Base-by-base conservation (phyloP, 2,113 vertebrate species). In the Microcebus ravelobensis region DNA sequence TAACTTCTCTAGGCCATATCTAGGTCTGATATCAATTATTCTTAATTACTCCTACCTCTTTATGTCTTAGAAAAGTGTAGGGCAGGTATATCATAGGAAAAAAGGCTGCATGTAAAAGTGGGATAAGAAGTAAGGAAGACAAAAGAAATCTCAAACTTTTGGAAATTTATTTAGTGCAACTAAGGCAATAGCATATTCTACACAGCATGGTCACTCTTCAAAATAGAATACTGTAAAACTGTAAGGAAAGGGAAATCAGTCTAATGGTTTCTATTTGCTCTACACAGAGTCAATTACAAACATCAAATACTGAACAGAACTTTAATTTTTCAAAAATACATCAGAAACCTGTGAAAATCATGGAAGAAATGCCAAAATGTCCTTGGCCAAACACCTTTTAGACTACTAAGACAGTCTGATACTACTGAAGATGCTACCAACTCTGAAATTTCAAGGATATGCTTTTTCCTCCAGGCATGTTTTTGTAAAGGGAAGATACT, bases 381-480 rank as follows among this genome's bases (percentile, higher is more conserved):
- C 92, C 45, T 92, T 82, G 90, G 79, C 79, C 83, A 96, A 97
- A 96, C 36, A 85, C 23, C 18, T 87, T 95, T 90, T 39, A 50
- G 68, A 94, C 59, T 81, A 10, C 15, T 85, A 68, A 52, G 83
- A 88, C 23, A 45, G 63, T 27, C 48, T 90, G 71, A 42, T 92
- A 68, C 88, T 95, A 93, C 34, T 95, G 92, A 96, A 87, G 88
- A 93, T 94, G 55, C 45, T 83, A 88, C 61, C n/a, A 86, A 23
- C n/a, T 81, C n/a, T 83, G 71, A 74, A 25, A 85, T 97, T 95
- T 96, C 80, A 95, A 95, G 76, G 71, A 36, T 87, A n/a, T 94
- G 14, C 83, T 96, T 94, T 94, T 95, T n/a, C 88, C 93, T 94
- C 27, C 21, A 71, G 90, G 88, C 57, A 61, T 20, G 2, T 21